Conservation (phyloP, 2,888 invertebrate genomes). For the Acrobasis consociella region DNA sequence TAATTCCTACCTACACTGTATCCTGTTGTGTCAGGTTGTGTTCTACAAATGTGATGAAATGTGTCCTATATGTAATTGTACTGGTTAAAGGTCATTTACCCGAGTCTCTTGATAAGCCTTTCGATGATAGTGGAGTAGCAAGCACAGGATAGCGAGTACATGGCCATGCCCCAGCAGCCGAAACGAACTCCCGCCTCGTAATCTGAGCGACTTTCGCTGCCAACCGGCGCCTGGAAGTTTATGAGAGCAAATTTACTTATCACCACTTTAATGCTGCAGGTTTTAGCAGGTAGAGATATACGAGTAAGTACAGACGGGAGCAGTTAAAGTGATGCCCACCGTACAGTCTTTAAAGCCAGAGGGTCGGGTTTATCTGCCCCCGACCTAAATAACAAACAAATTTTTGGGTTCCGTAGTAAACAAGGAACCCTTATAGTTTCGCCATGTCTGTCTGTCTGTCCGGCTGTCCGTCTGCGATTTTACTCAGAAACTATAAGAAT, state of each 20-base stretch:
- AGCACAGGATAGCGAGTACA: slow-evolving; percentile 97
- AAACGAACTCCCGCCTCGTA: slow-evolving; percentile 97
- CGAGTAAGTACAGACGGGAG: neutral
- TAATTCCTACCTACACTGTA: too few species aligned
- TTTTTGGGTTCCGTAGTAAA: too few species aligned
- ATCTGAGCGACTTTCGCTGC: slow-evolving; percentile 83
- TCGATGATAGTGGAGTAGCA: slow-evolving; percentile 96
- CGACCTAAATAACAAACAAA: too few species aligned
- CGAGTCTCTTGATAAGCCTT: slow-evolving; percentile 88
- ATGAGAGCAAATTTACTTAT: slow-evolving; percentile 34
- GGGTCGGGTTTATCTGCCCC: too few species aligned
- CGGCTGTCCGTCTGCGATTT: too few species aligned
- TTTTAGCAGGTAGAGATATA: neutral
- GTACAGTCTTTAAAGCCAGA: too few species aligned
- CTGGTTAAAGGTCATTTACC: slow-evolving; percentile 65
- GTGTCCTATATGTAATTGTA: neutral
- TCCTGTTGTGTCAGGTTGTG: neutral
- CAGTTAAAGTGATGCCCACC: too few species aligned
- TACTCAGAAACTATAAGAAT: too few species aligned
- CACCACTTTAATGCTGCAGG: neutral
- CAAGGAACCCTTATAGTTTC: too few species aligned
- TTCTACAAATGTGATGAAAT: neutral
- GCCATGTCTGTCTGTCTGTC: too few species aligned
- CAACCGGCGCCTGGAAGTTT: slow-evolving; percentile 86
- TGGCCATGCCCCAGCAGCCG: slow-evolving; percentile 98